phyloP scores from a whole-genome alignment of 2,797 vertebrate genomes.

The Rhadinocentrus ornatus region DNA sequence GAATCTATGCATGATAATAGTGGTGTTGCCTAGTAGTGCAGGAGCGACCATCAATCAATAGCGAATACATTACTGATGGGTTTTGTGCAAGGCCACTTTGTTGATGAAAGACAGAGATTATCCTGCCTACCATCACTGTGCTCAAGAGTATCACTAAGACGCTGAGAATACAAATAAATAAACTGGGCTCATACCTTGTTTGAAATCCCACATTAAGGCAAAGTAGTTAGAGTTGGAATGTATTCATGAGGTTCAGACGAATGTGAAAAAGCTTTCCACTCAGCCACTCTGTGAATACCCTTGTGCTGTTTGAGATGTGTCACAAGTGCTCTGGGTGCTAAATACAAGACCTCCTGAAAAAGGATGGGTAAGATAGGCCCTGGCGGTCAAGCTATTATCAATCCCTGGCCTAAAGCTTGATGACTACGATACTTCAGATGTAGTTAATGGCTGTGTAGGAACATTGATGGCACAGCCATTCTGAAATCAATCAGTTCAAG shows the following conservation, averaged over 20 bases:
- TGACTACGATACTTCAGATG: conserved; percentile 86
- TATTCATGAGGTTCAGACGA: conserved; percentile 83
- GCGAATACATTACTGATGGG: conserved; percentile 82
- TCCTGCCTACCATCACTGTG: conserved; percentile 72
- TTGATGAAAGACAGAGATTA: conserved; percentile 86
- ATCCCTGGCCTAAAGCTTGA: conserved; percentile 82
- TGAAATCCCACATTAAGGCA: conserved; percentile 84
- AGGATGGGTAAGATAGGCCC: conserved; percentile 85
- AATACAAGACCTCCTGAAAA: conserved; percentile 85
- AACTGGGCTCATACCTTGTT: conserved; percentile 79
- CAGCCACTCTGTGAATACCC: conserved; percentile 81
- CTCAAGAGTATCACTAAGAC: conserved; percentile 80
- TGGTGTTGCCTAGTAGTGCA: conserved; percentile 81
- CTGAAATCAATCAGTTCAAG: conserved; percentile 88
- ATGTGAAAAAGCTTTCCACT: conserved; percentile 84
- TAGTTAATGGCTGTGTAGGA: conserved; percentile 78
- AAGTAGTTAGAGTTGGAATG: conserved; percentile 83
- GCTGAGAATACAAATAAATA: conserved; percentile 85
- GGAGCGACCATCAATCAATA: conserved; percentile 83
- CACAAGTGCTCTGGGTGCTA: conserved; percentile 82
- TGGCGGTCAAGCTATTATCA: conserved; percentile 87
- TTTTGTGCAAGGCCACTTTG: conserved; percentile 83
- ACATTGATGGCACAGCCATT: conserved; percentile 81
- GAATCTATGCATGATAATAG: conserved; percentile 83
- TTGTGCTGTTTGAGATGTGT: conserved; percentile 83